A percentile compares a stretch with the other conserved stretches of the same genome.
These are phyloP conservation scores for Rhincodon typus DNA, from an alignment of 2,797 vertebrate genomes.

Conservation along the genomic window DNA sequence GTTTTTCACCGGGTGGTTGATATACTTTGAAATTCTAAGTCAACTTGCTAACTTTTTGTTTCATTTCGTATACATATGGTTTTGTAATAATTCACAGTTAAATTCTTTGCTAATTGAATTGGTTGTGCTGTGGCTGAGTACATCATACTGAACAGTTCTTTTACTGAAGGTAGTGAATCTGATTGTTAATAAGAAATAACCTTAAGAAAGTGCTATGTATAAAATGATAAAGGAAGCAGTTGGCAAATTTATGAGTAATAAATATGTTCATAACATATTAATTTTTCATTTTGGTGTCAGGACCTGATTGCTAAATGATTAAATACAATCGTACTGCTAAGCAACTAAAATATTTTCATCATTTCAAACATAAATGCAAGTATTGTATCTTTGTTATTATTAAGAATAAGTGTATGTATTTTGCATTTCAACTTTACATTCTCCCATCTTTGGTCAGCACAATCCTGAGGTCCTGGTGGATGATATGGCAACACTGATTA, in stretches of 20 bases:
- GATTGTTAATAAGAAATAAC: neutral
- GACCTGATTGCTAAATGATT: neutral
- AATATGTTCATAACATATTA: neutral
- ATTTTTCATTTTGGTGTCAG: neutral
- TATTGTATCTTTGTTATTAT: neutral
- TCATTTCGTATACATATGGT: neutral
- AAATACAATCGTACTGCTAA: neutral
- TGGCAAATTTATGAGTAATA: neutral
- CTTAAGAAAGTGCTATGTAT: too few relatives aligned
- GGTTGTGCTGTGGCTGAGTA: neutral
- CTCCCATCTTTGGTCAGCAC: neutral
- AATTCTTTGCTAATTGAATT: neutral
- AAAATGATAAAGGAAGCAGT: neutral
- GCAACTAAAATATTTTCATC: neutral
- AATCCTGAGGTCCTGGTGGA: neutral
- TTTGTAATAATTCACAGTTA: neutral
- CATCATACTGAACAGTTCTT: neutral
- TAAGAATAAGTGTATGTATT: neutral
- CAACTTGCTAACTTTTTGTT: constrained; percentile 13
- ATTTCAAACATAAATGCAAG: constrained; percentile 8
- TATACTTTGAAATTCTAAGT: neutral
- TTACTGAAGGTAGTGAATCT: neutral
- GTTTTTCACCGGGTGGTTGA: neutral
- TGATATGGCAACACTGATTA: neutral
- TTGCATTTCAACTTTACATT: neutral